Evolutionary conservation across 92 coral and sea anemone genomes (phyloP), one percentile per base, ranked within the genome.

Genomic region (Phenganax subtilis): DNA sequence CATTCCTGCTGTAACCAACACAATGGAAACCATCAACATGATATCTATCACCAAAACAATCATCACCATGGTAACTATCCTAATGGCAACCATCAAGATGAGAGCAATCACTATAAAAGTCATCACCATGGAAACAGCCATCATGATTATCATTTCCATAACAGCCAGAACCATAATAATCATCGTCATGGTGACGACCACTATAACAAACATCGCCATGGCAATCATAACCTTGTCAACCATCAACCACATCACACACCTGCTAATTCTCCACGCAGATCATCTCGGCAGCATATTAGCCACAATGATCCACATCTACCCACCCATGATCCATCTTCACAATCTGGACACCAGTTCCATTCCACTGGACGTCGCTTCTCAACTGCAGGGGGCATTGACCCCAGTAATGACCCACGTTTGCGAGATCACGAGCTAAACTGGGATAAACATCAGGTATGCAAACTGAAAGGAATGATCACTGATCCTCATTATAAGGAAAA

Each of bases 221-320:
- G 90, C 70, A 54, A 85, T 76, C 84, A 80, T 85, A 88, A 61
- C 59, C 84, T 84, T 75, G 88, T 85, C 75, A 85, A 54, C 86
- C 84, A 80, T 57, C 70, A 37, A 55, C 20, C 37, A 31, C 58
- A 6, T 10, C 71, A 58, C 47, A 76, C 81, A 17, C 81, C 70
- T 14, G 7, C 82, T 84, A 85, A 75, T 58, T 73, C 85, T 3
- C 77, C 85, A 29, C 85, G 63, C 7, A 53, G 72, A 72, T 71
- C 60, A 17, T 57, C 86, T 17, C 64, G 60, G 14, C 86, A 76
- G 15, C 60, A 68, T 27, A 16, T 76, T 59, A 65, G 51, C 58
- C 81, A 78, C 66, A 31, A 76, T 56, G 73, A 71, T 85, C 80
- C 61, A 74, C 79, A 75, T 72, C 62, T 86, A 87, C 69, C 86